A percentile compares a stretch with the other conserved stretches of the same genome.
These are phyloP conservation scores for Calliopsis andreniformis DNA, from an alignment of 1,140 invertebrate species.

Conservation along the genomic window DNA sequence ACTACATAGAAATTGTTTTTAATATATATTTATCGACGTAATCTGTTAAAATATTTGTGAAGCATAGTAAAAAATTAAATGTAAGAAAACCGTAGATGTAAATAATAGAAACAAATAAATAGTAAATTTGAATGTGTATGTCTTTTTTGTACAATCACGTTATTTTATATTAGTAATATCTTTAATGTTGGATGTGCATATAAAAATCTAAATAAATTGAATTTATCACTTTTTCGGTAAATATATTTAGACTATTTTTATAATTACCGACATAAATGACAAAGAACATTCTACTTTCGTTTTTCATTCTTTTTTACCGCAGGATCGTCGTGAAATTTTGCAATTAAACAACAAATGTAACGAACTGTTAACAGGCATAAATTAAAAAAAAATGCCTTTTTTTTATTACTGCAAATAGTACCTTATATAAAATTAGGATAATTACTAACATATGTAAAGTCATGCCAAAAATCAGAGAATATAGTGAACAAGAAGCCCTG, in stretches of 20 bases:
- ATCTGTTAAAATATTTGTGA: slow-evolving; percentile 8
- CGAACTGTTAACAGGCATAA: neutral
- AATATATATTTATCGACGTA: slow-evolving; percentile 11
- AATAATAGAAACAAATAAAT: slow-evolving; percentile 33
- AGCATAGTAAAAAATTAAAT: slow-evolving; percentile 1
- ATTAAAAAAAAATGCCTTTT: slow-evolving; percentile 15
- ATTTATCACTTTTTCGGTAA: too few species aligned
- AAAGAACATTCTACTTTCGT: neutral
- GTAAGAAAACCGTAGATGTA: slow-evolving; percentile 17
- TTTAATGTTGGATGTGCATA: too few species aligned
- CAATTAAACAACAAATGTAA: slow-evolving; percentile 3
- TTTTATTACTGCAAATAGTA: neutral
- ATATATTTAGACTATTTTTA: too few species aligned
- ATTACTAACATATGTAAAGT: neutral
- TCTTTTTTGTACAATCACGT: neutral
- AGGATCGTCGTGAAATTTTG: neutral
- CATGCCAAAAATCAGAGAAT: slow-evolving; percentile 59
- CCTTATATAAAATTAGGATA: neutral
- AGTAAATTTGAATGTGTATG: slow-evolving; percentile 3
- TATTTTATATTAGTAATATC: too few species aligned
- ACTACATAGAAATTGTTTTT: slow-evolving; percentile 6
- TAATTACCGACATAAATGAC: too few species aligned
- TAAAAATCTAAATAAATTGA: too few species aligned
- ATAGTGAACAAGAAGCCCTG: slow-evolving; percentile 63
- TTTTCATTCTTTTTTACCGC: neutral